Base-by-base conservation (phyloP, 2,888 invertebrate species). In the Cenopis cana region DNA sequence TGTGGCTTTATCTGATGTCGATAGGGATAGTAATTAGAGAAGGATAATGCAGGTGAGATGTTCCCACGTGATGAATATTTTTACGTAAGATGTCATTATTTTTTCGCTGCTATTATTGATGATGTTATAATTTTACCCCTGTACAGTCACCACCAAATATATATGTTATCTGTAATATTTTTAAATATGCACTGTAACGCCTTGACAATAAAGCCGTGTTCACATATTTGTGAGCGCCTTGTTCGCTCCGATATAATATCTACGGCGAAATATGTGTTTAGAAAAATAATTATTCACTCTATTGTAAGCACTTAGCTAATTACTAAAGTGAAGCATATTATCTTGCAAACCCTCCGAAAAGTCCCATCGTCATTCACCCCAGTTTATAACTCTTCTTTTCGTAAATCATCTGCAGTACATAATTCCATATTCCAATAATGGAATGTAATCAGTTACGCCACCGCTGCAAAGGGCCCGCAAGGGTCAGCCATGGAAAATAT, bases 1-100 rank as follows among this genome's bases (percentile, higher is more conserved):
- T 86, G 76, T 73, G 76, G 76, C 81, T 81, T 83, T 90, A 91
- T 91, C 91, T 88, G 90, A 92, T 91, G 78, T 79, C 89, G 91
- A 91, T 91, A 91, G 85, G 85, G 81, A 81, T 83, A 84, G 84
- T 90, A 91, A 91, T 92, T 92, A 91, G 89, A 86, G 82, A 82
- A 85, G 85, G 84, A 87, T 87, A 83, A 80, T 77, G 81, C 76
- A 87, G 86, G 88, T 90, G 87, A 86, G 82, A 85, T 79, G 79
- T 89, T 91, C 87, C 84, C 89, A 88, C 88, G 86, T 86, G 79
- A 84, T 81, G 77, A 59, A 36, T 60, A 11, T 38, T 70, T 70
- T 54, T 54, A 54, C 65, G 59, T 41, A 46, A 46, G 8, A 60
- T 20, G 59, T 20, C 10, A 20, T 36, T 65, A 54, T 69, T 59